Evolutionary conservation across 2,888 invertebrate genomes (phyloP).

Genomic region (Leptinotarsa rubiginosa): DNA sequence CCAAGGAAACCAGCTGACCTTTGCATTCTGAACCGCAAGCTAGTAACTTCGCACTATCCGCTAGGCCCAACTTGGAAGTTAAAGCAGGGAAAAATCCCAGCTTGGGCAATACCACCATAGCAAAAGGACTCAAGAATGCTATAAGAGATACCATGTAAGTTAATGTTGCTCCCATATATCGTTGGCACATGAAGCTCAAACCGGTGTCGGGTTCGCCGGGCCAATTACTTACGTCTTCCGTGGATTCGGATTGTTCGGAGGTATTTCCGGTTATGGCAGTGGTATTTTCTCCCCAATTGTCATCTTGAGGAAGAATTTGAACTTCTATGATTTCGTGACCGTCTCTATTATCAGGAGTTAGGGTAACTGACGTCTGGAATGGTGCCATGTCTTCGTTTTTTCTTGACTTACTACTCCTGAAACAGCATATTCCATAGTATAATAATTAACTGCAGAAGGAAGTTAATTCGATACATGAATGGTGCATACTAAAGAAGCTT

Average conservation of each 20-base stretch:
- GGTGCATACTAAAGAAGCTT: no score
- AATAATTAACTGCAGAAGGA: no score
- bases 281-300: slow-evolving; percentile 99
- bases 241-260: slow-evolving; percentile 93
- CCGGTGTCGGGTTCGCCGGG: slow-evolving; percentile 80
- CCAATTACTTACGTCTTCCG: slow-evolving; percentile 91
- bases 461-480: no score
- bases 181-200: slow-evolving; percentile 79
- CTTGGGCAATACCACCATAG: slow-evolving; percentile 95
- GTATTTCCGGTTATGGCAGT: slow-evolving; percentile 97
- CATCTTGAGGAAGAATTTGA: slow-evolving; percentile 95
- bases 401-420: slow-evolving; percentile 72
- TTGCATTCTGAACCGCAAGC: slow-evolving; percentile 94
- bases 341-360: slow-evolving; percentile 82
- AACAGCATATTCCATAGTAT: slow-evolving; percentile 18
- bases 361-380: slow-evolving; percentile 87
- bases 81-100: slow-evolving; percentile 85
- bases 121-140: slow-evolving; percentile 91
- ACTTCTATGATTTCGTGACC: slow-evolving; percentile 95
- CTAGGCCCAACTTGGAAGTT: slow-evolving; percentile 75
- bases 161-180: slow-evolving; percentile 85
- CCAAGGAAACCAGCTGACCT: slow-evolving; percentile 89
- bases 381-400: slow-evolving; percentile 82
- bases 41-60: slow-evolving; percentile 78
- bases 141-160: slow-evolving; percentile 83